Base-by-base conservation (phyloP, 1,140 invertebrate species). In the Formica selysi region DNA sequence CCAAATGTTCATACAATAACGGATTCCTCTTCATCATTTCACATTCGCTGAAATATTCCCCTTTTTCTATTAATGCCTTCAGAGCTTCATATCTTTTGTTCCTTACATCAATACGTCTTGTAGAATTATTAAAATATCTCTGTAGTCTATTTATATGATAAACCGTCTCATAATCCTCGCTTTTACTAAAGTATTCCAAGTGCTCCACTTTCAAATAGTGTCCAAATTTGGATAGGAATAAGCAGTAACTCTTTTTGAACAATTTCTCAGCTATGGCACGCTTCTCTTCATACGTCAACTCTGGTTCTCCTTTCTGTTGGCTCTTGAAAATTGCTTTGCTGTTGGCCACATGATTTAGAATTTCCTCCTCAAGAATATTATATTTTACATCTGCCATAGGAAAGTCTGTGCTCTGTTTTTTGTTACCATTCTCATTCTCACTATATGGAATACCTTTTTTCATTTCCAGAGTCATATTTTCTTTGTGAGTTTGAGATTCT, bases 21-120 rank as follows among this genome's bases (percentile, higher is more conserved):
- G 98, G 98, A 95, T 98, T 98, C 87, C 98, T 94, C 89, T 97
- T 97, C 96, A 98, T 98, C 98, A 99, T 99, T 96, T 98, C 98
- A 83, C 96, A 96, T 93, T 99, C 98, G 93, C 97, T 98, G 91
- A 99, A 99, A 94, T 99, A 99, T 36, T 96, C 95, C 51, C 97
- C 97, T 57, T 97, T 96, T 81, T 97, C 96, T 59, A 98, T 95
- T 59, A 99, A 93, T 90, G 96, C 95, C 89, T 98, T 96, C 91
- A 99, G 95, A 11, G 98, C 98, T 92, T 97, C 96, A 93, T 97
- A 99, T 65, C 98, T 95, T 88, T 98, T 95, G 94, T 99, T 98
- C 93, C 97, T 98, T 0, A 97, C 94, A 90, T 96, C 96, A n/a
- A 96, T 96, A 86, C 95, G 94, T 76, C 95, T 95, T 59, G 92